Evolutionary conservation across 2,888 invertebrate genomes (phyloP).

Genomic region (Lasiommata megera): DNA sequence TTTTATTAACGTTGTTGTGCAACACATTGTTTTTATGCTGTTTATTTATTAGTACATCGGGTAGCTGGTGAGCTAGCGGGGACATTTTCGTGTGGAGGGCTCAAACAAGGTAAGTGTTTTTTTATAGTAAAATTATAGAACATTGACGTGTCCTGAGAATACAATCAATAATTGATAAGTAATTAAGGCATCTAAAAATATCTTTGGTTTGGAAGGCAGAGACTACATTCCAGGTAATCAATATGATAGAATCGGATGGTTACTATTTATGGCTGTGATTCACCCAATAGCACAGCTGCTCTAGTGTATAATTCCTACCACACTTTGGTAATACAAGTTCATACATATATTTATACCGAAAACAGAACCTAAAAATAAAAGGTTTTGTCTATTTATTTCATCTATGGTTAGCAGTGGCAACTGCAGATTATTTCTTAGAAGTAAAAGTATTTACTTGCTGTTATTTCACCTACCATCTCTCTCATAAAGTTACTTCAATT

Average conservation of each 20-base stretch:
- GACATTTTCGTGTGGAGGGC: slow-evolving; percentile 70
- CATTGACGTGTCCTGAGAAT: slow-evolving; percentile 13
- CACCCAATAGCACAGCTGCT: slow-evolving; percentile 22
- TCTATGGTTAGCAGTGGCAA: no score
- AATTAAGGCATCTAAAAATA: slow-evolving; percentile 33
- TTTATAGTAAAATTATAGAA: slow-evolving; percentile 3
- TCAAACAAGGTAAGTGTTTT: slow-evolving; percentile 62
- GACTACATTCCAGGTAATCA: slow-evolving; percentile 16
- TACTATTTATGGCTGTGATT: slow-evolving; percentile 32
- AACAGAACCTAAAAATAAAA: no score
- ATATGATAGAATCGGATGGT: slow-evolving; percentile 15
- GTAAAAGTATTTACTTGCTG: no score
- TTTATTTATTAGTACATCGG: slow-evolving; percentile 66
- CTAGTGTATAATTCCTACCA: no score
- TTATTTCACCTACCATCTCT: no score
- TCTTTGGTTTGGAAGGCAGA: neutral
- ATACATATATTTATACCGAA: no score
- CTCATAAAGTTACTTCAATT: no score
- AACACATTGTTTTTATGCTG: slow-evolving; percentile 67
- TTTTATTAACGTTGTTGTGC: slow-evolving; percentile 53
- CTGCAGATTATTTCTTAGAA: no score
- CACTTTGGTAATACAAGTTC: no score
- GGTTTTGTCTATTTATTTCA: no score
- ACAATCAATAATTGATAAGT: slow-evolving; percentile 29
- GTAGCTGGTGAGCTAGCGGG: slow-evolving; percentile 57